Conservation (phyloP, 2,888 invertebrate genomes). For the Calliopum simillimum region DNA sequence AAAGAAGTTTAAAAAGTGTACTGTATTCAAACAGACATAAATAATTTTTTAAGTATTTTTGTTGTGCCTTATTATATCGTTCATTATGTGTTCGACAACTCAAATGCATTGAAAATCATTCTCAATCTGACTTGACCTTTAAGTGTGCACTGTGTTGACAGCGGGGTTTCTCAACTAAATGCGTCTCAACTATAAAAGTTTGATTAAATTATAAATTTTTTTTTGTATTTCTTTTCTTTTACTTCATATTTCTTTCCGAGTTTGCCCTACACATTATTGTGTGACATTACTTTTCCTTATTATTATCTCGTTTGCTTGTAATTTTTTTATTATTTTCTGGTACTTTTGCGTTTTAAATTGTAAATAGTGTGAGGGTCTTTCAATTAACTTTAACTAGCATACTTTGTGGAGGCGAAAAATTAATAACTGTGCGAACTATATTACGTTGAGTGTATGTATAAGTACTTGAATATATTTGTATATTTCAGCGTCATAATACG, state of each 20-base stretch:
- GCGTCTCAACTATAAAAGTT: constrained; percentile 7
- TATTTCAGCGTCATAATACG: background rate
- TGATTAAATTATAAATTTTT: constrained; percentile 21
- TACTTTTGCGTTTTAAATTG: background rate
- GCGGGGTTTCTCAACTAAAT: background rate
- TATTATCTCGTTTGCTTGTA: background rate
- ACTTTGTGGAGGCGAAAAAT: constrained; percentile 21
- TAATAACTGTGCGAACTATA: too few species aligned
- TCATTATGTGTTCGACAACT: background rate
- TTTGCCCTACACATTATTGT: too few species aligned
- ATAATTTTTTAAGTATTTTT: background rate
- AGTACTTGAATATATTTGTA: background rate
- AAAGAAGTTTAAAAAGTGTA: background rate
- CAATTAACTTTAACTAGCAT: constrained; percentile 27
- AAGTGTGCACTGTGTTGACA: background rate
- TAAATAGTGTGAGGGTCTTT: background rate
- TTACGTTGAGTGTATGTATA: too few species aligned
- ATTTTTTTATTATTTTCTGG: background rate
- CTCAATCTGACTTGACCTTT: constrained; percentile 13
- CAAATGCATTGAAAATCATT: background rate
- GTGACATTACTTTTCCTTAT: too few species aligned
- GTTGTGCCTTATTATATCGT: background rate
- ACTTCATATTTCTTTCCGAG: too few species aligned
- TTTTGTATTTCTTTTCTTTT: background rate
- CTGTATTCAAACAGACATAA: background rate